Conservation (phyloP, 2,797 vertebrate species). For the Harpagifer antarcticus region DNA sequence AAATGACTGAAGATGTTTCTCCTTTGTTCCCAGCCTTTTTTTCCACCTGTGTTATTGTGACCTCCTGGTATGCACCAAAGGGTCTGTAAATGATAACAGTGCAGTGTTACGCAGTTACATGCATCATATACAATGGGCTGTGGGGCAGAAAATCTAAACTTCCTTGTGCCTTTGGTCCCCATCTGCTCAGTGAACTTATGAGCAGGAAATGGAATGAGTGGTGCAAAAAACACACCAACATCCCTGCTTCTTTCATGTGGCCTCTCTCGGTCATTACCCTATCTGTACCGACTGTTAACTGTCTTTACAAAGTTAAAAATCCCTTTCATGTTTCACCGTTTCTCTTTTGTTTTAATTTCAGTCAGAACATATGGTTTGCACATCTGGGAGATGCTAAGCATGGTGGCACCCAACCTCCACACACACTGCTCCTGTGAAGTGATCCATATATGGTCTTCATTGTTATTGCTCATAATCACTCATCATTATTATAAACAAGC, state of each 20-base stretch:
- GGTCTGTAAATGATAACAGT: conserved; percentile 74
- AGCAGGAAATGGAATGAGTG: conserved; percentile 91
- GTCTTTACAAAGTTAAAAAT: conserved; percentile 92
- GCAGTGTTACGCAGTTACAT: conserved; percentile 76
- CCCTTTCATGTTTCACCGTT: conserved; percentile 94
- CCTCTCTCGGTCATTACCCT: conserved; percentile 92
- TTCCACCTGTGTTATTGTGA: conserved; percentile 70
- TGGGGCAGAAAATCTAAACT: conserved; percentile 82
- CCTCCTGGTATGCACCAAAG: conserved; percentile 71
- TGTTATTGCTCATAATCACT: conserved; percentile 83
- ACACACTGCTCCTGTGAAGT: conserved; percentile 77
- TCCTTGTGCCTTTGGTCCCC: conserved; percentile 87
- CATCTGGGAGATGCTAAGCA: conserved; percentile 92
- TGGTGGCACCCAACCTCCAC: conserved; percentile 72
- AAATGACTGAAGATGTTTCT: conserved; percentile 25
- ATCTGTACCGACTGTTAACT: conserved; percentile 89
- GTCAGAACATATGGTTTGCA: conserved; percentile 94
- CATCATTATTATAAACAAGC: conserved; percentile 78
- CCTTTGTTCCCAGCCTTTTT: conserved; percentile 20
- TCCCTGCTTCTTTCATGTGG: conserved; percentile 93
- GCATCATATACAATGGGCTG: conserved; percentile 79
- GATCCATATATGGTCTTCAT: conserved; percentile 82
- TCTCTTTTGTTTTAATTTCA: conserved; percentile 88
- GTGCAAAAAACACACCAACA: conserved; percentile 87
- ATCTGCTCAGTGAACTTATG: conserved; percentile 94